Conservation (phyloP, 1,140 invertebrate species). For the Nymphalis io region DNA sequence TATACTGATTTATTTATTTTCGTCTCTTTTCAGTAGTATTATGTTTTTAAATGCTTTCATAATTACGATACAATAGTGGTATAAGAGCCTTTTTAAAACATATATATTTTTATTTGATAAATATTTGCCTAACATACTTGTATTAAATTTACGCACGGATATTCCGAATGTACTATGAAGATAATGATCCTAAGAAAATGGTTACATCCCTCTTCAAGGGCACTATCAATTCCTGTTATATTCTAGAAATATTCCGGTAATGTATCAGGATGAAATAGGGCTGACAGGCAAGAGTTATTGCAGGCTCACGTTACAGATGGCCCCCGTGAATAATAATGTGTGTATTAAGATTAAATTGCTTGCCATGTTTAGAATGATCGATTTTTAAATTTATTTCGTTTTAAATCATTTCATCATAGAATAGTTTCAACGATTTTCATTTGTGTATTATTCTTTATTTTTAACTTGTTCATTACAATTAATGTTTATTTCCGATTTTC, state of each 20-base stretch:
- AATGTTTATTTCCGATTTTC: no score
- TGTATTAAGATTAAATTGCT: neutral
- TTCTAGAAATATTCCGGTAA: constrained; percentile 35
- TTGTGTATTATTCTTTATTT: no score
- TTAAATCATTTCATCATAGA: no score
- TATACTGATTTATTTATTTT: no score
- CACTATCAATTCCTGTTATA: constrained; percentile 29
- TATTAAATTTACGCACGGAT: neutral
- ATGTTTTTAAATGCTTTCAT: no score
- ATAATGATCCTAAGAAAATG: constrained; percentile 15
- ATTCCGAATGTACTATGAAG: constrained; percentile 1
- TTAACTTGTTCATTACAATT: no score
- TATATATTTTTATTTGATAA: no score
- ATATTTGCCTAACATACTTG: neutral
- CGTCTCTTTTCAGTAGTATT: no score
- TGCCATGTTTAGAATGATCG: neutral
- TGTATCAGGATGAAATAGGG: constrained; percentile 40
- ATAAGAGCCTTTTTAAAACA: no score
- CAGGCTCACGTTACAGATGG: constrained; percentile 31
- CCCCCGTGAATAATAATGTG: constrained; percentile 25
- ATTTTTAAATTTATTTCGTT: neutral
- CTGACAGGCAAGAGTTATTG: constrained; percentile 35
- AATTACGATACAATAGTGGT: no score
- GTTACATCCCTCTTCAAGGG: constrained; percentile 22
- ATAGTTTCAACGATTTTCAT: no score